These are phyloP conservation scores for Mus musculus DNA, from an alignment of 2,113 vertebrate genomes.

Conservation along the genomic window DNA sequence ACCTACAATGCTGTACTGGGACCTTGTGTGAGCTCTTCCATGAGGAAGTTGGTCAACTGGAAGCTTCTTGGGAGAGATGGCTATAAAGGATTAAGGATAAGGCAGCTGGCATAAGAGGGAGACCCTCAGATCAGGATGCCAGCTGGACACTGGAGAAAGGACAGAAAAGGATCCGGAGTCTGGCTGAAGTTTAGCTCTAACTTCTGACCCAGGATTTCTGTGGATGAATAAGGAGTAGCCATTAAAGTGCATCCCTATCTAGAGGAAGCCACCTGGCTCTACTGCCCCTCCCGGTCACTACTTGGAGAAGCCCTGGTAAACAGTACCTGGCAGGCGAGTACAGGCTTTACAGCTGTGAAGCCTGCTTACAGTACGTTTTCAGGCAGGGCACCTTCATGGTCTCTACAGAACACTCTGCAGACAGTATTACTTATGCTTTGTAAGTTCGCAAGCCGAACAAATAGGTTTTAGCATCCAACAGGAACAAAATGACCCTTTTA, in stretches of 20 bases:
- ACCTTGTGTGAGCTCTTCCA: constrained; percentile 1
- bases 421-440: neutral
- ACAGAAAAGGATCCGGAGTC: neutral
- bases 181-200: neutral
- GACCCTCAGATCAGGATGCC: neutral
- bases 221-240: neutral
- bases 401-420: neutral
- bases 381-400: neutral
- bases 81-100: neutral
- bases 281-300: neutral
- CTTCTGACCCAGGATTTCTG: neutral
- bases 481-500: neutral
- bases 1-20: neutral
- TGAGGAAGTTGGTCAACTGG: neutral
- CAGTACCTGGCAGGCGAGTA: neutral
- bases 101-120: neutral
- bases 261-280: neutral
- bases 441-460: constrained; percentile 13
- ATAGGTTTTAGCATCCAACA: constrained; percentile 31
- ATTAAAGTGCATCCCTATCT: accelerated
- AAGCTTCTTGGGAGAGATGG: constrained; percentile 14
- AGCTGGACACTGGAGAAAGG: neutral
- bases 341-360: neutral
- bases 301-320: neutral
- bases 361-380: neutral